phyloP scores from a whole-genome alignment of 64 coral and sea anemone genomes.

The Catalaphyllia jardinei region DNA sequence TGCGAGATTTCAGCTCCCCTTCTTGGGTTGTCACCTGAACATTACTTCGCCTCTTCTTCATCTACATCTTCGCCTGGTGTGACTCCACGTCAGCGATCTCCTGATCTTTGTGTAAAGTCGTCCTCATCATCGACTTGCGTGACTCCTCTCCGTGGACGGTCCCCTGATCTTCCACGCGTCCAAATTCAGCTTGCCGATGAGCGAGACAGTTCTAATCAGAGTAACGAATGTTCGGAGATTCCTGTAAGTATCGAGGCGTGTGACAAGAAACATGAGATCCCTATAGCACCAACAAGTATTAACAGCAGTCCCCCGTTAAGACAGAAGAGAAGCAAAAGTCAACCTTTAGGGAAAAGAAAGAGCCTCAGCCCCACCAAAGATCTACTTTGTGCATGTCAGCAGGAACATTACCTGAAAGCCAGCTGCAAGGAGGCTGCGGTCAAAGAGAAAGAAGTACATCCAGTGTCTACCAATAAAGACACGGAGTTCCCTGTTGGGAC shows the following conservation, averaged over 20 bases:
- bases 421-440: neutral
- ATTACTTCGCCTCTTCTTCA: neutral
- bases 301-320: neutral
- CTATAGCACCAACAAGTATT: neutral
- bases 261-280: neutral
- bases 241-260: conserved; percentile 23
- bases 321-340: neutral
- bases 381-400: neutral
- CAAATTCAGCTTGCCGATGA: neutral
- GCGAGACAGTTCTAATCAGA: conserved; percentile 1
- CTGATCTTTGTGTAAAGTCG: neutral
- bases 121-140: neutral
- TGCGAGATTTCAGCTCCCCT: too few relatives aligned
- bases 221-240: neutral
- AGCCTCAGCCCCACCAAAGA: neutral
- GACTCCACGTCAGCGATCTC: neutral
- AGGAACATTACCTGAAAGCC: neutral
- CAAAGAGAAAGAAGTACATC: neutral
- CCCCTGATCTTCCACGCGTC: neutral
- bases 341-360: neutral
- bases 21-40: neutral
- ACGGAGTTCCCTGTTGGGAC: neutral
- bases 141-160: neutral
- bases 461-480: neutral
- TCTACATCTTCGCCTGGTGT: neutral